Percentiles rank a stretch among this genome's conserved stretches.
phyloP scores from a whole-genome alignment of 2,113 vertebrate genomes.

The Ictalurus furcatus region DNA sequence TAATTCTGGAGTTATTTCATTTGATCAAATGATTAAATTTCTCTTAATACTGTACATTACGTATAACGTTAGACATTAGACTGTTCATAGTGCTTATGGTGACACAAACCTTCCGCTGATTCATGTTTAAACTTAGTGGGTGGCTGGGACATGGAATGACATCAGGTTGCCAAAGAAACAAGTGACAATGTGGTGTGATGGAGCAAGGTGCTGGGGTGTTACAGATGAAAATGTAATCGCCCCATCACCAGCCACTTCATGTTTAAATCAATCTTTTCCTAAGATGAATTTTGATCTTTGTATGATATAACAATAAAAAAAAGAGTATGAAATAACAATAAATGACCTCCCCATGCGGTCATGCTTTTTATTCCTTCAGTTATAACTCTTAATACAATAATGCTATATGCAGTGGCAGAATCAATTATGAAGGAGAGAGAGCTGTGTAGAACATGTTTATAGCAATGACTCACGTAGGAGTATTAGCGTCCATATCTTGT shows the following conservation, averaged over 20 bases:
- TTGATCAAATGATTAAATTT: background rate
- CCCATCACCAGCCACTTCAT: background rate
- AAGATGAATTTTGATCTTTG: background rate
- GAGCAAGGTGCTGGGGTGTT: background rate
- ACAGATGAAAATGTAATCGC: background rate
- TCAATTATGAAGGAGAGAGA: background rate
- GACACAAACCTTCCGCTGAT: background rate
- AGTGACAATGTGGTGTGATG: background rate
- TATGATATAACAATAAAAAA: background rate
- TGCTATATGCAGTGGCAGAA: constrained; percentile 7
- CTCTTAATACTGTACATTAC: background rate
- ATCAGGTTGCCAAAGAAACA: constrained; percentile 25
- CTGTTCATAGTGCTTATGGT: background rate
- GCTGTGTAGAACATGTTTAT: background rate
- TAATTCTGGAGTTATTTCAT: background rate
- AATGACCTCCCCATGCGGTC: background rate
- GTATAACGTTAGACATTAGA: background rate
- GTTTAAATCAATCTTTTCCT: background rate
- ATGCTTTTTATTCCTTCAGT: background rate
- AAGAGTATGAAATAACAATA: background rate
- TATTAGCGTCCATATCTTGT: background rate
- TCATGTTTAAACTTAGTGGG: background rate
- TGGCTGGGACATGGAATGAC: background rate
- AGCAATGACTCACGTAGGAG: background rate
- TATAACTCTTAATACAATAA: constrained; percentile 11